These are phyloP conservation scores for Noctilio leporinus DNA, from an alignment of 2,113 vertebrate genomes.

Conservation along the genomic window DNA sequence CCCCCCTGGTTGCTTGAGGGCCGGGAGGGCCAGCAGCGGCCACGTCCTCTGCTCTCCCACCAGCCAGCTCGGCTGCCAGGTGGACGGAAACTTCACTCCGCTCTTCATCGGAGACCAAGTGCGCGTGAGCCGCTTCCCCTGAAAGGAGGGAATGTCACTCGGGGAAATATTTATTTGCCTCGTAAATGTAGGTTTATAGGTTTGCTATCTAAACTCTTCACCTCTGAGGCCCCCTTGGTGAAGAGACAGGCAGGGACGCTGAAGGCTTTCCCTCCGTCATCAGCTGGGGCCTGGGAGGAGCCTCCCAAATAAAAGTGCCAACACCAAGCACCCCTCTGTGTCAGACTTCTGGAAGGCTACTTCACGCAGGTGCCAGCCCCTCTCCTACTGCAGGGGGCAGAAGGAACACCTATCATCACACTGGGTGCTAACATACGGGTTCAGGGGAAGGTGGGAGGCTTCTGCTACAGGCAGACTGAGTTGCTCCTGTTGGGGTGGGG, in stretches of 20 bases:
- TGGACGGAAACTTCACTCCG: neutral
- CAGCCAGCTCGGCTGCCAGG: neutral
- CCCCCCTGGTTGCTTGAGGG: neutral
- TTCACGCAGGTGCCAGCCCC: neutral
- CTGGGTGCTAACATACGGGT: neutral
- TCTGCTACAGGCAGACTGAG: neutral
- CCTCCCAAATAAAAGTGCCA: neutral
- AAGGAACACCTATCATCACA: neutral
- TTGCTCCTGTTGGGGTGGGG: neutral
- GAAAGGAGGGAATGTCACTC: conserved; percentile 24
- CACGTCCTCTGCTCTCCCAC: neutral
- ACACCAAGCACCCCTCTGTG: neutral
- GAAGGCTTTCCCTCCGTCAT: neutral
- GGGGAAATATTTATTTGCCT: conserved; percentile 71
- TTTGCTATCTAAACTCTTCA: conserved; percentile 81
- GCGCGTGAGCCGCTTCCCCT: neutral
- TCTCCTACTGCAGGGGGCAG: neutral
- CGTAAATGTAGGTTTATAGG: conserved; percentile 76
- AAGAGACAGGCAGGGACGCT: neutral
- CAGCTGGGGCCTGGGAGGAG: neutral
- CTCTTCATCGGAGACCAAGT: conserved; percentile 8
- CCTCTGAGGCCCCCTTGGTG: conserved; percentile 68
- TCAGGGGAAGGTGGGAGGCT: neutral
- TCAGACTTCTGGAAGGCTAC: neutral
- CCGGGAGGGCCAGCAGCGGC: neutral